Evolutionary conservation across 2,888 invertebrate species (phyloP), one percentile per base, ranked within the genome.

Genomic region (Pseudolycoriella hygida): DNA sequence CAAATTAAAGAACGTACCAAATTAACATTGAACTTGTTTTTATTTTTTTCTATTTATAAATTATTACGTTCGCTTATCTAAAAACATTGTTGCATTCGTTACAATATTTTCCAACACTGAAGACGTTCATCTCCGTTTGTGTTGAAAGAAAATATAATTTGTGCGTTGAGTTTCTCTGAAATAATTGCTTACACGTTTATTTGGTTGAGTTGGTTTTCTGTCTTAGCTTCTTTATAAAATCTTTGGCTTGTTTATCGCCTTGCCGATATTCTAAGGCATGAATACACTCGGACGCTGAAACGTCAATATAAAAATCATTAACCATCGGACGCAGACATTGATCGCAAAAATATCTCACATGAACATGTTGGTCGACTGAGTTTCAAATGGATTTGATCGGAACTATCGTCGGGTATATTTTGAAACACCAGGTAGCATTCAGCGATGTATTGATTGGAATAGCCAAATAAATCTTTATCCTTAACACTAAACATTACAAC

Each of bases 401-500:
- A 68, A 43, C 74, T 71, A 2, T 76, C 71, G 51, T 72, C 73
- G 12, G 76, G 73, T 53, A 89, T 73, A 56, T 85, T 81, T 49
- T 71, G 73, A 64, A 96, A 81, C 54, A 81, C 75, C 30, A 94
- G 61, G 64, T 87, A 94, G 37, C 89, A 87, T 67, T 97, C 97
- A 8, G 93, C 94, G 52, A 96, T 81, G 67, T 94, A 94, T 58
- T 90, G 88, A 62, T 90, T 92, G 55, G 79, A 77, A 60, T 90
- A 77, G 44, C 88, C 83, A 63, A 94, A 77, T 64, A 93, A 78
- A 65, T 97, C 96, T 63, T 92, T 90, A 67, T 97, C 97, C 69
- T 97, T 97, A 12, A 97, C 74, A 51, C 89, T 84, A 58, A 98
- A 86, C 51, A 86, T 74, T 46, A 97, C 63, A 51, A 92, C 66